These are phyloP conservation scores for Furcula furcula DNA, from an alignment of 2,888 invertebrate species.

Conservation along the genomic window DNA sequence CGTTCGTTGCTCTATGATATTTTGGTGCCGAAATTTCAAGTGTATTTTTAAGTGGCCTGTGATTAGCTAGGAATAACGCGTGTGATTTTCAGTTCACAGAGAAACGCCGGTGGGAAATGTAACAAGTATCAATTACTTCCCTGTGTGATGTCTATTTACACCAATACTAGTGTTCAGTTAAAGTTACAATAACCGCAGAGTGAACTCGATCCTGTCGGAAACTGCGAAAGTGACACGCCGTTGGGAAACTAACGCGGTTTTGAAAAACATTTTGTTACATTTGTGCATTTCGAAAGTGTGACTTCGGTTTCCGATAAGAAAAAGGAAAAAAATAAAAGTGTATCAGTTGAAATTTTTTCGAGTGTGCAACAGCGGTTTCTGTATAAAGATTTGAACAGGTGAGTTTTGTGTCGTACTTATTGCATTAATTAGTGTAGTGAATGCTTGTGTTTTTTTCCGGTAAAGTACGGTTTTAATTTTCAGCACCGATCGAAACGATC, in stretches of 20 bases:
- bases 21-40: conserved; percentile 39
- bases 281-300: conserved; percentile 50
- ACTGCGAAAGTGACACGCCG: conserved; percentile 73
- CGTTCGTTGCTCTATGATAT: conserved; percentile 46
- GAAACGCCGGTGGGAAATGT: conserved; percentile 59
- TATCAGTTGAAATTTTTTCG: conserved; percentile 32
- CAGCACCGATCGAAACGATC: no score
- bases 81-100: conserved; percentile 69
- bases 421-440: conserved; percentile 12
- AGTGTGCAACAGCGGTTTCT: conserved; percentile 21
- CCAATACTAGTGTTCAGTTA: conserved; percentile 63
- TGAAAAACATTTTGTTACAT: conserved; percentile 57
- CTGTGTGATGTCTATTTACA: conserved; percentile 67
- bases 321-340: conserved; percentile 26
- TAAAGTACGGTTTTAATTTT: conserved; percentile 4
- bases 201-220: conserved; percentile 67
- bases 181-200: conserved; percentile 74
- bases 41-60: conserved; percentile 42
- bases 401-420: conserved; percentile 18
- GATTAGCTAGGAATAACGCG: conserved; percentile 43
- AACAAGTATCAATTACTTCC: conserved; percentile 71
- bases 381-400: conserved; percentile 31
- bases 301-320: conserved; percentile 35
- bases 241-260: conserved; percentile 70
- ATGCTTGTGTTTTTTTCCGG: conserved; percentile 9